Evolutionary conservation across 2,113 vertebrate genomes (phyloP), one percentile per base, ranked within the genome.

Genomic region (Gymnogyps californianus): DNA sequence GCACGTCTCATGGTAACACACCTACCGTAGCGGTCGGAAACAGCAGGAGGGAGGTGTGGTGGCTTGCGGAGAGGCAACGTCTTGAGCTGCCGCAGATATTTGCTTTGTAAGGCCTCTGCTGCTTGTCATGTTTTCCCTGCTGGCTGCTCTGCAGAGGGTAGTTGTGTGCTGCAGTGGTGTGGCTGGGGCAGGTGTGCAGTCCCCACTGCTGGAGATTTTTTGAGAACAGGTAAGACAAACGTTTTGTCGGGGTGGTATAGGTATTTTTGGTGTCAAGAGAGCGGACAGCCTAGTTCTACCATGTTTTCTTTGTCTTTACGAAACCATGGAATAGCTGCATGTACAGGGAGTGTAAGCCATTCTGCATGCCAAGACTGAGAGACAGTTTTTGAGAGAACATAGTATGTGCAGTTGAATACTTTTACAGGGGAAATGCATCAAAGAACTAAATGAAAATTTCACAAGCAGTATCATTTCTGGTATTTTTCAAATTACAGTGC

Each of bases 1-100:
- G 72, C 36, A 13, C 1, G 1, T 32, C 79, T 20, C 3, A 1
- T 2, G 40, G 59, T 40, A 46, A 32, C 84, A 69, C 72, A 32
- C 36, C 72, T n/a, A 16, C 49, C 1, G 2, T 0, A 3, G 61
- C 1, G 2, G 36, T 36, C 42, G 57, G 83, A 9, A 57, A 3
- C 44, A 28, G 78, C 40, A 12, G 59, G 47, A 83, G 47, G 52
- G 78, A 90, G 71, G 47, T 61, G 78, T 22, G 78, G 47, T 38
- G 54, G n/a, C 54, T 55, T 4, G 14, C 72, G 83, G 59, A 75
- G 72, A 15, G 29, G 72, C 65, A 32, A 2, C 1, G 0, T 19
- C 54, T 51, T 2, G 32, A 69, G 4, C 17, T n/a, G 21, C 54
- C 40, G 66, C 66, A 15, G 71, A 52, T 31, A 16, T 72, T 61